Base-by-base conservation (phyloP, 2,797 vertebrate species). In the Scomberomorus guttatus region DNA sequence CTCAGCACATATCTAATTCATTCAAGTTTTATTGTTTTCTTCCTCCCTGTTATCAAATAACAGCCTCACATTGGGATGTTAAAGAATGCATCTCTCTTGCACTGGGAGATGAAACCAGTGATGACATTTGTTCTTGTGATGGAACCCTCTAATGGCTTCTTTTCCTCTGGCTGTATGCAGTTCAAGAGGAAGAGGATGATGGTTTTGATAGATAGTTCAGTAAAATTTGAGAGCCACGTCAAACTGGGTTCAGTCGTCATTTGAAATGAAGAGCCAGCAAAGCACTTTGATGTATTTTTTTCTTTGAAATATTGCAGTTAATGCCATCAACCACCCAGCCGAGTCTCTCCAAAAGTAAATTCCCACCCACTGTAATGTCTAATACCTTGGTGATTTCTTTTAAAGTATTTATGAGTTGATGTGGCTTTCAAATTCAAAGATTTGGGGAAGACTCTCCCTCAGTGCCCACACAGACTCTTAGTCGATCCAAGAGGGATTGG, bases 121-220 rank as follows among this genome's bases (percentile, higher is more conserved):
- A 81, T 81, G 84, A 79, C 74, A 76, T 86, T 84, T 79, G 66
- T 81, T 75, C 58, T 75, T 32, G 63, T 69, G 74, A 85, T 77
- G 68, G 77, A 79, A 63, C 14, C 59, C 69, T 74, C 55, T 83
- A 84, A 85, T 84, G 67, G 77, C 54, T 77, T 83, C 27, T 86
- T 83, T 83, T 85, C 65, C 69, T 84, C 56, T 66, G 65, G 77
- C 84, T 83, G 44, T 73, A 74, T 65, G 69, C 68, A 77, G 63
- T 65, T 73, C 58, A 77, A 81, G 54, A 74, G 73, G 69, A 72
- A 58, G 42, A 71, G 2, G 57, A 69, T 75, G 82, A 82, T 74
- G 66, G 57, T 81, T 89, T 80, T 85, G 82, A 89, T 85, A 54
- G 81, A 85, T 79, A 58, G 76, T 75, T 90, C 60, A 80, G 74